Conservation (phyloP, 2,797 vertebrate species). For the Typhlichthys eigenmanni region DNA sequence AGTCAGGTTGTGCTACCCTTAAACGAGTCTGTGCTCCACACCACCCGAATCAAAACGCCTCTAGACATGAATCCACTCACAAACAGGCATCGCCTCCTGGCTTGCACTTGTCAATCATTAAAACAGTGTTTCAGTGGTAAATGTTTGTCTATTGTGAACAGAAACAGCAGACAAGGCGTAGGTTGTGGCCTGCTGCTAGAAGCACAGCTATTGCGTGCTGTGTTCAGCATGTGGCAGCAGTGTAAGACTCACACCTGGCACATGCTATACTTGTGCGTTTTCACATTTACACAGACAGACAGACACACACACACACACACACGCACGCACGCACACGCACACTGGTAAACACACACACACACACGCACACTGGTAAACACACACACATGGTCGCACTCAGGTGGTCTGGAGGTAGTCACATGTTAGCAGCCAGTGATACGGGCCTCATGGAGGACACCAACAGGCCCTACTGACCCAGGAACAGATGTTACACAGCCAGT, state of each 20-base stretch:
- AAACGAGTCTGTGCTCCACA: no score
- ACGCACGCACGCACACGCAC: conserved; percentile 16
- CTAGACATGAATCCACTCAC: conserved; percentile 5
- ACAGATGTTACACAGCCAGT: conserved; percentile 63
- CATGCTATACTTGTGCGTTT: neutral
- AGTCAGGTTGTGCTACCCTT: no score
- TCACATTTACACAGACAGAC: no score
- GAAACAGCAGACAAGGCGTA: conserved; percentile 45
- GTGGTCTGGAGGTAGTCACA: conserved; percentile 45
- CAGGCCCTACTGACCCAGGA: conserved; percentile 54
- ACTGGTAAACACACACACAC: conserved; percentile 18
- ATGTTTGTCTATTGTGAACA: conserved; percentile 32
- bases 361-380: conserved; percentile 22
- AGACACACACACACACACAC: neutral
- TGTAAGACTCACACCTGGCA: conserved; percentile 6
- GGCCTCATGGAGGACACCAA: conserved; percentile 52
- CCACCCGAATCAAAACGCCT: no score
- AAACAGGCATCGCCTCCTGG: neutral
- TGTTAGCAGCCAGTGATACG: conserved; percentile 51
- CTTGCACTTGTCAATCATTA: conserved; percentile 50
- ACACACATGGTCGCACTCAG: conserved; percentile 5
- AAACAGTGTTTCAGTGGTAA: conserved; percentile 30
- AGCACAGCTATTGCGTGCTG: conserved; percentile 8
- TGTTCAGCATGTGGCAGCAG: no score
- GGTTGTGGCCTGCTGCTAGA: conserved; percentile 29